Percentiles rank a stretch among this genome's conserved stretches.
These are phyloP conservation scores for Apaloderma vittatum DNA, from an alignment of 2,113 vertebrate species.

Conservation along the genomic window DNA sequence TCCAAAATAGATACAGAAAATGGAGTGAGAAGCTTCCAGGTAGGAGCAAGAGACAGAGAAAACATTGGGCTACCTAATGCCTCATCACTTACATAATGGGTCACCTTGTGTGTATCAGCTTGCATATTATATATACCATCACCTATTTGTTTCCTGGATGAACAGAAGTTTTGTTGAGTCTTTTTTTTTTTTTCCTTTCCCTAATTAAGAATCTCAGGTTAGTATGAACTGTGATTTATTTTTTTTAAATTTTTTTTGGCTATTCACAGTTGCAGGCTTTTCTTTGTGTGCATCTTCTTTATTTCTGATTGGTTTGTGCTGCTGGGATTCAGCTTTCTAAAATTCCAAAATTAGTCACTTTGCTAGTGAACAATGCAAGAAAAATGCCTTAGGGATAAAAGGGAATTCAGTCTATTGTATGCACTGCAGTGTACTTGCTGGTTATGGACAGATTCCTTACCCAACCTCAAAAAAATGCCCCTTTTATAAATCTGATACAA, in stretches of 20 bases:
- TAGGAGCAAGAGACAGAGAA: neutral
- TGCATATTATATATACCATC: neutral
- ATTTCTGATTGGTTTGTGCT: neutral
- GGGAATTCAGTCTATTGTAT: neutral
- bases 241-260: neutral
- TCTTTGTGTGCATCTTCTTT: neutral
- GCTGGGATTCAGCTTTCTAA: neutral
- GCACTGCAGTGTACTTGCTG: neutral
- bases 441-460: neutral
- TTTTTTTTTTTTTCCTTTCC: neutral
- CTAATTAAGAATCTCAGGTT: neutral
- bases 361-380: slow-evolving; percentile 7
- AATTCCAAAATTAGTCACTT: neutral
- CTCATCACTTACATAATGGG: neutral
- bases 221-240: neutral
- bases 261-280: neutral
- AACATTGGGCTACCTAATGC: neutral
- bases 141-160: neutral
- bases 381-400: neutral
- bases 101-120: neutral
- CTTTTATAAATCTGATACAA: neutral
- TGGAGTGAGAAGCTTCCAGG: neutral
- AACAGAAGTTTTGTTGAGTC: neutral
- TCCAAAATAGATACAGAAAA: neutral
- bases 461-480: neutral